Evolutionary conservation across 2,888 invertebrate species (phyloP).

Genomic region (Orthonevra nobilis): DNA sequence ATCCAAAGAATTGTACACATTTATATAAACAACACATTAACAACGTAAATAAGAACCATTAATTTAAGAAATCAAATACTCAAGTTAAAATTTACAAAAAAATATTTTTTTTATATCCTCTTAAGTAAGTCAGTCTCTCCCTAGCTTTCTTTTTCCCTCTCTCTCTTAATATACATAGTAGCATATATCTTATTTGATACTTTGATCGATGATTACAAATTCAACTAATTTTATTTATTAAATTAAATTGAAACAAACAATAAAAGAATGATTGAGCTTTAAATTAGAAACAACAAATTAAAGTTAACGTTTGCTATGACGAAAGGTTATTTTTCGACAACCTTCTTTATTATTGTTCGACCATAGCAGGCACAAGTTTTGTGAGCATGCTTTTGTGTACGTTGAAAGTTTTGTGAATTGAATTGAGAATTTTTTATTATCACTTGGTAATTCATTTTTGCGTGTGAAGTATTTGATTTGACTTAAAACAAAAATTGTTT

Average conservation of each 20-base stretch:
- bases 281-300: neutral
- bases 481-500: constrained; percentile 1
- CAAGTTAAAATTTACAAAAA: constrained; percentile 21
- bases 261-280: neutral
- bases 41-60: constrained; percentile 16
- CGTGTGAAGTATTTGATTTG: neutral
- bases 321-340: too few relatives aligned
- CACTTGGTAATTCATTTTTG: neutral
- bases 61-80: constrained; percentile 48
- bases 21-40: constrained; percentile 60
- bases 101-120: neutral
- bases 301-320: too few relatives aligned
- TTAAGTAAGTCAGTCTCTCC: constrained; percentile 1
- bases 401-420: constrained; percentile 20
- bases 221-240: constrained; percentile 36
- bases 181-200: constrained; percentile 10
- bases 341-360: too few relatives aligned
- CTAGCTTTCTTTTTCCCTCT: constrained; percentile 10
- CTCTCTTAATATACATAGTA: too few relatives aligned
- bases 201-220: too few relatives aligned
- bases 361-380: too few relatives aligned
- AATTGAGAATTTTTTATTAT: constrained; percentile 12
- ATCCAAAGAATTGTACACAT: constrained; percentile 70
- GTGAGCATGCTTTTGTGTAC: constrained; percentile 47
- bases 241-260: neutral